These are phyloP conservation scores for Chrysochloris asiatica DNA, from an alignment of 2,113 vertebrate species.

Conservation along the genomic window DNA sequence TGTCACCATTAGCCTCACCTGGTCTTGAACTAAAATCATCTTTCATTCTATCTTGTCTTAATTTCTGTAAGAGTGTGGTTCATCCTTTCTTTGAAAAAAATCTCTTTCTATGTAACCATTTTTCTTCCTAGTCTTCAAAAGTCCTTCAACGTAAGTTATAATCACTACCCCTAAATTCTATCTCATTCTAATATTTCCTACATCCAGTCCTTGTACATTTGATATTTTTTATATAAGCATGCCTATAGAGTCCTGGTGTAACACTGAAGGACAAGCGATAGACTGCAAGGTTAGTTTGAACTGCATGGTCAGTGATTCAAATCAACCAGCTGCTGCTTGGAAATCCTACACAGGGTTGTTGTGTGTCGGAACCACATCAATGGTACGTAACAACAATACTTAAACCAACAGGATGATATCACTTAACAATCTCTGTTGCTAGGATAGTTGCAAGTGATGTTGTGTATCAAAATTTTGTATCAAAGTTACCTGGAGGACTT, in stretches of 20 bases:
- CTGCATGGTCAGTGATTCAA: too few species aligned
- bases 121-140: neutral
- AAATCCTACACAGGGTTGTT: too few species aligned
- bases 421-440: neutral
- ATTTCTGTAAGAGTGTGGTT: neutral
- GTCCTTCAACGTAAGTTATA: neutral
- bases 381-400: neutral
- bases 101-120: neutral
- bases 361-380: too few species aligned
- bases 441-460: neutral
- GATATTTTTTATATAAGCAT: neutral
- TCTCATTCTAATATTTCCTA: neutral
- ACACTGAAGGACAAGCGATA: too few species aligned
- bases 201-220: neutral
- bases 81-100: slow-evolving; percentile 25
- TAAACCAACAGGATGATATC: neutral
- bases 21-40: neutral
- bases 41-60: neutral
- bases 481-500: neutral
- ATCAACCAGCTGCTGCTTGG: too few species aligned
- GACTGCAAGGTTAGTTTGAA: too few species aligned
- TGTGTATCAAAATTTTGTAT: neutral
- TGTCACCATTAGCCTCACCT: neutral
- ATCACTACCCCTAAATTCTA: neutral
- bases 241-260: too few species aligned